Percentiles rank a stretch among this genome's conserved stretches.
phyloP scores from a whole-genome alignment of 1,140 invertebrate species.

The Contarinia nasturtii region DNA sequence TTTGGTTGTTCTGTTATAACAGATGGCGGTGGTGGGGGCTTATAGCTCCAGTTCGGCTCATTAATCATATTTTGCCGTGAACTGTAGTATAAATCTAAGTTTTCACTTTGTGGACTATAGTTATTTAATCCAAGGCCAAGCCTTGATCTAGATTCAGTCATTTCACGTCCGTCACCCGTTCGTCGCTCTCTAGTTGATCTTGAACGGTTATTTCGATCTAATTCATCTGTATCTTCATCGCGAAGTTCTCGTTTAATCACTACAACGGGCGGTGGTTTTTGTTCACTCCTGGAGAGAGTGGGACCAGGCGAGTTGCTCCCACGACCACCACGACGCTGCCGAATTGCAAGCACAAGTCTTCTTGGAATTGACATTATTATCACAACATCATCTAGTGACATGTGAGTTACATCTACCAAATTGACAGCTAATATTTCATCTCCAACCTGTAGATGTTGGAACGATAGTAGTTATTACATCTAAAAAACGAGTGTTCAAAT shows the following conservation, averaged over 20 bases:
- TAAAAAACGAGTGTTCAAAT: too few species aligned
- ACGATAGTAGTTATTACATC: too few species aligned
- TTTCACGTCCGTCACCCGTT: constrained; percentile 53
- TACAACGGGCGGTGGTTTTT: constrained; percentile 78
- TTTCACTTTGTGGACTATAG: constrained; percentile 43
- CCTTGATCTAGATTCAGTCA: constrained; percentile 49
- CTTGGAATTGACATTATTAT: constrained; percentile 98
- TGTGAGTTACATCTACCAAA: constrained; percentile 88
- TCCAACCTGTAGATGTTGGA: constrained; percentile 47
- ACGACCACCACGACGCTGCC: constrained; percentile 47
- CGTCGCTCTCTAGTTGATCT: constrained; percentile 26
- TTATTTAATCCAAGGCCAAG: constrained; percentile 44
- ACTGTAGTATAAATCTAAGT: constrained; percentile 65
- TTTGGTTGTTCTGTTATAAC: constrained; percentile 82
- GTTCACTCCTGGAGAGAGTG: constrained; percentile 40
- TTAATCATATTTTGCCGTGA: constrained; percentile 38
- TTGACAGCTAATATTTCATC: constrained; percentile 98
- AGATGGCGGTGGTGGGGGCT: constrained; percentile 53
- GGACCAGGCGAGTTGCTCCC: constrained; percentile 43
- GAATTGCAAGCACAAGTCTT: constrained; percentile 78
- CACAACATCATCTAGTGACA: constrained; percentile 96
- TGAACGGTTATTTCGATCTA: constrained; percentile 25
- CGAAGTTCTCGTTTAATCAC: constrained; percentile 81
- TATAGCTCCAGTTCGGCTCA: constrained; percentile 25
- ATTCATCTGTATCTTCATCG: constrained; percentile 54